phyloP scores from a whole-genome alignment of 1,140 invertebrate species.

The Bradysia coprophila region DNA sequence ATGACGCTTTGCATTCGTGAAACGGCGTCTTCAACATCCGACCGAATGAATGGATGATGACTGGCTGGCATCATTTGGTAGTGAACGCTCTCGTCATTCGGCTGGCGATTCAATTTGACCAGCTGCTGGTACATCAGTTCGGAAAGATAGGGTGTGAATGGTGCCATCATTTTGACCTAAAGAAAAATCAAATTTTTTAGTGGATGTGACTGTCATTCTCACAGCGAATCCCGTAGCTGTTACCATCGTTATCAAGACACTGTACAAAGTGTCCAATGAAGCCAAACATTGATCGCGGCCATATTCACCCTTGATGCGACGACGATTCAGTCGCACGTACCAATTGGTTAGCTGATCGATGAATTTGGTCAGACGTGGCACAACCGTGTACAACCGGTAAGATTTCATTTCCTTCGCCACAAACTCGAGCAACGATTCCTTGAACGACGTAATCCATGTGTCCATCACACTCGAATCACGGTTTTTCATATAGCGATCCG shows the following conservation, averaged over 20 bases:
- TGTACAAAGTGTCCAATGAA: conserved; percentile 75
- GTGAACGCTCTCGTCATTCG: conserved; percentile 40
- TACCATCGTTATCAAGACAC: conserved; percentile 80
- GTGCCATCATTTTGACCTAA: conserved; percentile 83
- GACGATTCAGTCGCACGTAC: conserved; percentile 95
- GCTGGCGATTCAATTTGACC: conserved; percentile 26
- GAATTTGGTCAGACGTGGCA: conserved; percentile 84
- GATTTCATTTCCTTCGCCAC: conserved; percentile 84
- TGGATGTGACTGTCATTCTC: no score
- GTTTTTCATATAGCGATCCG: conserved; percentile 16
- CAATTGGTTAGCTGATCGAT: conserved; percentile 97
- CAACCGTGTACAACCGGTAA: conserved; percentile 89
- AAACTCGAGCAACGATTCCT: conserved; percentile 79
- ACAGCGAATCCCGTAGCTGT: no score
- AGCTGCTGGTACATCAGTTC: conserved; percentile 92
- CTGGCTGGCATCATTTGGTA: conserved; percentile 73
- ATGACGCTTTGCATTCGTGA: conserved; percentile 88
- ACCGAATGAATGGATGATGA: conserved; percentile 55
- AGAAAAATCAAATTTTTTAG: no score
- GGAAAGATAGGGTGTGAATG: conserved; percentile 93
- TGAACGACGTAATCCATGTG: conserved; percentile 92
- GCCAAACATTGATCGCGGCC: conserved; percentile 58
- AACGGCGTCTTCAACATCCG: conserved; percentile 77
- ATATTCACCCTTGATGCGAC: conserved; percentile 76
- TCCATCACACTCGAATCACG: conserved; percentile 77